These are phyloP conservation scores for Muscicapa comitata DNA, from an alignment of 2,797 vertebrate genomes.

Conservation along the genomic window DNA sequence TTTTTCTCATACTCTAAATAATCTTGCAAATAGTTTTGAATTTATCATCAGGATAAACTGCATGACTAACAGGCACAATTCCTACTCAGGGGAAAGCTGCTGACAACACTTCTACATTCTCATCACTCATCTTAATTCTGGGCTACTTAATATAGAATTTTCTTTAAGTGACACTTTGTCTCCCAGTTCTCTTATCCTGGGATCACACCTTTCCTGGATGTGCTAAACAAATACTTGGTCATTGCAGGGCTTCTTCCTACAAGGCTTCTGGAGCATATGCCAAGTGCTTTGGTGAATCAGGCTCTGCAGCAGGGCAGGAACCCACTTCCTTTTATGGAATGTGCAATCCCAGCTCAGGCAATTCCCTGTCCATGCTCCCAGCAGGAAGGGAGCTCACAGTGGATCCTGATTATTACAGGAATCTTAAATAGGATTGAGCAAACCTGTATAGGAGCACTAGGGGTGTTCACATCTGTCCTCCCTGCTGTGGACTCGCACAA, in stretches of 20 bases:
- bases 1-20: background rate
- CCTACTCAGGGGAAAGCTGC: background rate
- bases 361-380: background rate
- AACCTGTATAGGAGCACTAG: fast-evolving
- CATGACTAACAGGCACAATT: background rate
- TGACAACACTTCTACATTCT: background rate
- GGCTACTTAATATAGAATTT: background rate
- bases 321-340: background rate
- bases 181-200: background rate
- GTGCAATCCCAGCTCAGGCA: background rate
- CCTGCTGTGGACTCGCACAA: background rate
- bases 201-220: background rate
- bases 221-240: background rate
- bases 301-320: background rate
- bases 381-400: fast-evolving
- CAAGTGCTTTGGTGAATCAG: background rate
- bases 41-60: conserved; percentile 29
- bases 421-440: background rate
- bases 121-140: background rate
- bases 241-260: background rate
- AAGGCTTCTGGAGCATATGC: background rate
- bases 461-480: background rate
- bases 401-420: background rate
- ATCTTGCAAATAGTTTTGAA: background rate
- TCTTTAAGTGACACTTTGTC: background rate